These are phyloP conservation scores for Rhagoletis zephyria DNA, from an alignment of 1,140 invertebrate genomes.

Conservation along the genomic window DNA sequence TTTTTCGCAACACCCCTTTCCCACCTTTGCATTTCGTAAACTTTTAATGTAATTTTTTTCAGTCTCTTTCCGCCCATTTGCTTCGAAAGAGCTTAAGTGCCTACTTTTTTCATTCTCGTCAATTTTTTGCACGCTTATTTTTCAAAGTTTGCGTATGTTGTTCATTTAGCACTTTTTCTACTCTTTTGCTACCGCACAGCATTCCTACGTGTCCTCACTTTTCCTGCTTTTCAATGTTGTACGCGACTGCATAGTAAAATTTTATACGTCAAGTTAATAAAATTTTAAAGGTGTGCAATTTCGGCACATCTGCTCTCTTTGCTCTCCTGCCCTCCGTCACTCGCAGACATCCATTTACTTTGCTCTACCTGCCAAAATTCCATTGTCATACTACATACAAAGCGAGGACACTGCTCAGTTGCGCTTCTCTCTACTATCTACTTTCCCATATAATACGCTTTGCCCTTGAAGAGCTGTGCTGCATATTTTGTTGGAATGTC, in stretches of 20 bases:
- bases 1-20: too few species aligned
- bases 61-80: neutral
- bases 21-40: too few species aligned
- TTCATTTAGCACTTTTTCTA: neutral
- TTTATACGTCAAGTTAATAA: constrained; percentile 43
- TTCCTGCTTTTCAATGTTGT: neutral
- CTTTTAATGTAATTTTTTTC: neutral
- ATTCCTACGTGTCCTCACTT: neutral
- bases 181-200: neutral
- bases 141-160: neutral
- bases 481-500: neutral
- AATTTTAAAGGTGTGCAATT: constrained; percentile 42
- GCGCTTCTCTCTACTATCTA: neutral
- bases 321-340: neutral
- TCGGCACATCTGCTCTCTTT: neutral
- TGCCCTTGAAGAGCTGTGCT: neutral
- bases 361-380: too few species aligned
- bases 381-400: too few species aligned
- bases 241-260: constrained; percentile 35
- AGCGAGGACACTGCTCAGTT: too few species aligned
- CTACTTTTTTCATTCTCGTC: neutral
- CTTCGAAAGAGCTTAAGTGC: neutral
- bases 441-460: neutral
- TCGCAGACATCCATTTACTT: too few species aligned
- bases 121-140: too few species aligned